Percentiles rank a stretch among this genome's conserved stretches.
phyloP scores from a whole-genome alignment of 2,113 vertebrate genomes.

The Ptilorrhoa leucosticta region DNA sequence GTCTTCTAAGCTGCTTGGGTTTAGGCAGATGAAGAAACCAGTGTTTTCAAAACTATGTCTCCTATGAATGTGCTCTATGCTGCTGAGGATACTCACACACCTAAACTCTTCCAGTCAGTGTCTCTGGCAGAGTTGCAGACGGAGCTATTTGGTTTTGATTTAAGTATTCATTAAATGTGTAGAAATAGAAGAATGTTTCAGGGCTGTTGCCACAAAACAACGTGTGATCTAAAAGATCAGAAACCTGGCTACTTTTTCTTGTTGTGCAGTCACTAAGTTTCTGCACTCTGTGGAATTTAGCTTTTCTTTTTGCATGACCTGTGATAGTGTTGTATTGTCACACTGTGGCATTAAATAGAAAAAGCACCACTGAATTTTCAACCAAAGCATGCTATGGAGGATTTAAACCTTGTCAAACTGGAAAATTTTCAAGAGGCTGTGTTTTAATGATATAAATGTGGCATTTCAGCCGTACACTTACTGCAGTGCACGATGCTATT shows the following conservation, averaged over 20 bases:
- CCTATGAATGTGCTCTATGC: not conserved
- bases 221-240: not conserved
- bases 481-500: slow-evolving; percentile 94
- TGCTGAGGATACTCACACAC: not conserved
- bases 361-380: not conserved
- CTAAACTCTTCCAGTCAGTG: not conserved
- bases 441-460: slow-evolving; percentile 13
- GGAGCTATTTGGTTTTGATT: not conserved
- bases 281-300: not conserved
- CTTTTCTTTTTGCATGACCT: not conserved
- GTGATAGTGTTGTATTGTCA: not conserved
- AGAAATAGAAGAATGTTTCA: not conserved
- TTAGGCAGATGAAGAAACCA: not conserved
- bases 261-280: not conserved
- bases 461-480: slow-evolving; percentile 87
- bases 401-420: not conserved
- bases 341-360: not conserved
- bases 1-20: not conserved
- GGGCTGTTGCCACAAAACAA: not conserved
- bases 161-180: not conserved
- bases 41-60: not conserved
- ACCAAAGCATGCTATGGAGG: not conserved
- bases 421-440: not conserved
- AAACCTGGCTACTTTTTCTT: not conserved
- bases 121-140: not conserved